Evolutionary conservation across 2,797 vertebrate species (phyloP).

Genomic region (Champsocephalus gunnari): DNA sequence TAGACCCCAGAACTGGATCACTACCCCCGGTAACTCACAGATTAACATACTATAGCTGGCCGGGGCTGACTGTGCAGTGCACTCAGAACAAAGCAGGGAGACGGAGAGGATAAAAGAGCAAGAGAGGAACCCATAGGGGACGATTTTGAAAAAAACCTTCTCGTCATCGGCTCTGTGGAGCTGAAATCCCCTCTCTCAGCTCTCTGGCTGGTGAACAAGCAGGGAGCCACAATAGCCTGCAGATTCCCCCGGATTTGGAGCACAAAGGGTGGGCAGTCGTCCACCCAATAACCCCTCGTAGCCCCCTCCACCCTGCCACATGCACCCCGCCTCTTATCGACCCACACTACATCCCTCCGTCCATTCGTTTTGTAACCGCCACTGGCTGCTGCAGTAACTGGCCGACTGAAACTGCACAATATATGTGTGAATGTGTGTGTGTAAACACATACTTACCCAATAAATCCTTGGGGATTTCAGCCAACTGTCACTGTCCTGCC

Average conservation of each 20-base stretch:
- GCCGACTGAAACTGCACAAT: constrained; percentile 39
- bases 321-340: constrained; percentile 36
- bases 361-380: constrained; percentile 25
- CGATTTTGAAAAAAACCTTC: constrained; percentile 63
- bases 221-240: constrained; percentile 81
- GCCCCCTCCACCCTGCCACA: constrained; percentile 43
- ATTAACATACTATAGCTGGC: constrained; percentile 68
- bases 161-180: constrained; percentile 74
- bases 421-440: constrained; percentile 20
- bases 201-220: constrained; percentile 83
- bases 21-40: constrained; percentile 56
- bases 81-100: constrained; percentile 71
- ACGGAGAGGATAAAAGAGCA: constrained; percentile 73
- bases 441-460: constrained; percentile 29
- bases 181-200: constrained; percentile 85
- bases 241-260: constrained; percentile 87
- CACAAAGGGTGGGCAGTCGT: constrained; percentile 83
- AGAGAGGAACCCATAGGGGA: constrained; percentile 67
- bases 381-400: constrained; percentile 19
- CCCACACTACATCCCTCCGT: constrained; percentile 13
- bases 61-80: constrained; percentile 73
- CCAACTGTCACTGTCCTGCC: constrained; percentile 49
- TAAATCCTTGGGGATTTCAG: constrained; percentile 46
- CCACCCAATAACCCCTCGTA: constrained; percentile 72
- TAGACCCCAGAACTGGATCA: constrained; percentile 46